These are phyloP conservation scores for Acanthosepion lycidas DNA, from an alignment of 2,888 invertebrate species.

Conservation along the genomic window DNA sequence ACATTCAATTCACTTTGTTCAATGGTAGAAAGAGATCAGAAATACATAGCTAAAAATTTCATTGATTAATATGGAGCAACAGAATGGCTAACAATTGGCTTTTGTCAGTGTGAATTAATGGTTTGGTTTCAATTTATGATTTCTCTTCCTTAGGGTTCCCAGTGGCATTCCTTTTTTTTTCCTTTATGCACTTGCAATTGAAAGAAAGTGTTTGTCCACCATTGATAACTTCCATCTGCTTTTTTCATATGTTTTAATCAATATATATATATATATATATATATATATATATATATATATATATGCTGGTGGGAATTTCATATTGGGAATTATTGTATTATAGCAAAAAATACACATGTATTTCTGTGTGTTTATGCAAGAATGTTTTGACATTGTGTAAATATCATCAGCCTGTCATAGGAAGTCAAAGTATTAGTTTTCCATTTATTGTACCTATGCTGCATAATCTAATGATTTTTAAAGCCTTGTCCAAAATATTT, in stretches of 20 bases:
- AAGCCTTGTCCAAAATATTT: no score
- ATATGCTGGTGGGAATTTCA: no score
- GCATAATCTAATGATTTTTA: no score
- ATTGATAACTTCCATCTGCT: background rate
- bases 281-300: background rate
- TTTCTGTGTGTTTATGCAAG: background rate
- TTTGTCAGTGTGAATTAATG: background rate
- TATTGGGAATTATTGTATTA: no score
- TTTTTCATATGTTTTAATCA: background rate
- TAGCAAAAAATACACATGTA: background rate
- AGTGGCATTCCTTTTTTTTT: background rate
- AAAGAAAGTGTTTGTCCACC: background rate
- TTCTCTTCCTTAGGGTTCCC: background rate
- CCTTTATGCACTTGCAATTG: background rate
- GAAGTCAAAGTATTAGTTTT: background rate
- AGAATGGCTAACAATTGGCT: background rate
- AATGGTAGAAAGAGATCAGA: conserved; percentile 11
- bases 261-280: background rate
- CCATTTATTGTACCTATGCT: background rate
- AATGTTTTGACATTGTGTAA: background rate
- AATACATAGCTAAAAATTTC: background rate
- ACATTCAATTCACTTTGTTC: background rate
- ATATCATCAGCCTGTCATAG: background rate
- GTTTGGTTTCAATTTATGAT: background rate
- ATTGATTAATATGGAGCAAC: background rate